These are phyloP conservation scores for Catalaphyllia jardinei DNA, from an alignment of 64 coral and sea anemone species.

Conservation along the genomic window DNA sequence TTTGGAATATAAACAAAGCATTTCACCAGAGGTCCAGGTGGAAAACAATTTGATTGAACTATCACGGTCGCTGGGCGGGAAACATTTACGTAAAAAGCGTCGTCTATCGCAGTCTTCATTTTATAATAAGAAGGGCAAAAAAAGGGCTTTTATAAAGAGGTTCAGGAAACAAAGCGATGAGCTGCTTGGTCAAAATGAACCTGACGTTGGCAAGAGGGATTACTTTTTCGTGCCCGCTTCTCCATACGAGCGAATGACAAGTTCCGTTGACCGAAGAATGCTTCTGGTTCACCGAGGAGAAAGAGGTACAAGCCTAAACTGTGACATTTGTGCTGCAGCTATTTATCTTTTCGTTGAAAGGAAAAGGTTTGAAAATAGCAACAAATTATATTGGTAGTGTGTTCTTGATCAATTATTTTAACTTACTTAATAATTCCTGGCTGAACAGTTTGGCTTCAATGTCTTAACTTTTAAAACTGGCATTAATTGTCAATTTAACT, in stretches of 20 bases:
- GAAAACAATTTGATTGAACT: background rate
- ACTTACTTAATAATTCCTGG: no score
- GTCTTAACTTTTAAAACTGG: no score
- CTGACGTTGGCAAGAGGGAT: background rate
- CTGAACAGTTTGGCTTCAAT: no score
- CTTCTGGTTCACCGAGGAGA: slow-evolving; percentile 13
- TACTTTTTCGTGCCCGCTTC: slow-evolving; percentile 1
- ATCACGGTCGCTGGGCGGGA: background rate
- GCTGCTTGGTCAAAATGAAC: background rate
- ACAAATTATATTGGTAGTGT: no score
- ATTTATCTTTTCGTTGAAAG: background rate
- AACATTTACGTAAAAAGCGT: background rate
- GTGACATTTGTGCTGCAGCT: background rate
- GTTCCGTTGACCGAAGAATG: slow-evolving; percentile 23
- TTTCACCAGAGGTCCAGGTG: background rate
- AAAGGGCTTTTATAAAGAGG: background rate
- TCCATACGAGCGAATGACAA: background rate
- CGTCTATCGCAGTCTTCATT: background rate
- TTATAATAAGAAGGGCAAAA: background rate
- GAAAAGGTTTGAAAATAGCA: no score
- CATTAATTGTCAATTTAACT: no score
- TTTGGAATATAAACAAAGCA: background rate
- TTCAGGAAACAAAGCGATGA: background rate
- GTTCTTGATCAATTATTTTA: no score
- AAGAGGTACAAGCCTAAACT: background rate